phyloP scores from a whole-genome alignment of 2,888 invertebrate genomes.

The Drosophila antonietae region DNA sequence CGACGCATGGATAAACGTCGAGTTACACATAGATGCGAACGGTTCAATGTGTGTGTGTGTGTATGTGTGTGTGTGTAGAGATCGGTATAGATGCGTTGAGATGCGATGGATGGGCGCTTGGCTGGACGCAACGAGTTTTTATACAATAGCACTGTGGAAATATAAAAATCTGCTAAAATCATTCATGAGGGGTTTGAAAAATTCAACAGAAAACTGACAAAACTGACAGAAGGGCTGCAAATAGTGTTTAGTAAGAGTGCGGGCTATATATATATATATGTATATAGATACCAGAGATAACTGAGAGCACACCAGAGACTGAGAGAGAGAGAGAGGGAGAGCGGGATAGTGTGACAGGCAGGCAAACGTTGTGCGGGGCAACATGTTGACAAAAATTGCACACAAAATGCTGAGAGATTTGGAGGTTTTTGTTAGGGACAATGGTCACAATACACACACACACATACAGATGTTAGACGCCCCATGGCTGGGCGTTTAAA shows the following conservation, averaged over 20 bases:
- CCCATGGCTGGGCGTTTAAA: slow-evolving; percentile 75
- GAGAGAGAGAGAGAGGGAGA: neutral
- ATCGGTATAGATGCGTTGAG: slow-evolving; percentile 62
- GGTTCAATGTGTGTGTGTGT: slow-evolving; percentile 3
- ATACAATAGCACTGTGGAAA: slow-evolving; percentile 63
- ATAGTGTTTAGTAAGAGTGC: slow-evolving; percentile 37
- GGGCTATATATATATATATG: neutral
- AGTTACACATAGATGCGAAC: slow-evolving; percentile 37
- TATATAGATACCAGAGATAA: slow-evolving; percentile 5
- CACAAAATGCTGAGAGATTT: slow-evolving; percentile 62
- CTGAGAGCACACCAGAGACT: neutral
- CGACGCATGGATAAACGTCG: slow-evolving; percentile 41
- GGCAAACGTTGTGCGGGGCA: slow-evolving; percentile 53
- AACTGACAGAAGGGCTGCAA: slow-evolving; percentile 52
- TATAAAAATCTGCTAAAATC: slow-evolving; percentile 76
- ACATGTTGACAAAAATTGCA: slow-evolving; percentile 79
- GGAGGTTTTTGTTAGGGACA: slow-evolving; percentile 65
- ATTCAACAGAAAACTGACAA: slow-evolving; percentile 66
- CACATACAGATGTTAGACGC: slow-evolving; percentile 41
- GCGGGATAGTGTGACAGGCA: slow-evolving; percentile 25
- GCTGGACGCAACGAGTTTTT: slow-evolving; percentile 63
- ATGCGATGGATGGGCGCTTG: slow-evolving; percentile 67
- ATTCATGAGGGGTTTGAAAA: slow-evolving; percentile 66
- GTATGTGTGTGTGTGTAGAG: slow-evolving; percentile 31
- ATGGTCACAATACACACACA: slow-evolving; percentile 52